These are phyloP conservation scores for Tachypleus tridentatus DNA, from an alignment of 1,140 invertebrate genomes.

Conservation along the genomic window DNA sequence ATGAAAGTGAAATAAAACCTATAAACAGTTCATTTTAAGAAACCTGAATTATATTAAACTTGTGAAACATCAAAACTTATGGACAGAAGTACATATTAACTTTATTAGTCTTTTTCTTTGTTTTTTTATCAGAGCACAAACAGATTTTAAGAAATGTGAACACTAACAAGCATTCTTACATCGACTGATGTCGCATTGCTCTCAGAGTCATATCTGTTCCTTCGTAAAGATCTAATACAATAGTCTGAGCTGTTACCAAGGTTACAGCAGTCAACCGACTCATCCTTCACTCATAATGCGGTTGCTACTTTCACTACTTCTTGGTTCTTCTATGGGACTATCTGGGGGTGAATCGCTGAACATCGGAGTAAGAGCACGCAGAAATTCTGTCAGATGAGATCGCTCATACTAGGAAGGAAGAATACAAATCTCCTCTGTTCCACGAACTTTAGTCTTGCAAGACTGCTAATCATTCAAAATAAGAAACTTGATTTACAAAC, in stretches of 20 bases:
- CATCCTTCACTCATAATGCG: slow-evolving; percentile 27
- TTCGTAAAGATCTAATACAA: too few species aligned
- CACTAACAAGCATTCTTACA: too few species aligned
- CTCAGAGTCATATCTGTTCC: too few species aligned
- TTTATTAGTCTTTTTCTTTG: background rate
- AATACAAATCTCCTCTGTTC: slow-evolving; percentile 35
- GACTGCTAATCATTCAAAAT: slow-evolving; percentile 15
- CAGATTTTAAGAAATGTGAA: too few species aligned
- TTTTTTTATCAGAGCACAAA: slow-evolving; percentile 2
- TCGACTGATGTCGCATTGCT: too few species aligned
- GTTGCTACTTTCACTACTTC: slow-evolving; percentile 10
- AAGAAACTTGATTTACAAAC: too few species aligned
- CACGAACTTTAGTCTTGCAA: slow-evolving; percentile 32
- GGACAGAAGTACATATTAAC: too few species aligned
- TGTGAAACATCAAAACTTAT: too few species aligned
- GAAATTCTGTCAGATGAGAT: slow-evolving; percentile 27
- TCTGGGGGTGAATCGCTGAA: background rate
- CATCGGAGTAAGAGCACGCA: slow-evolving; percentile 25
- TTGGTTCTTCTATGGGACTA: slow-evolving; percentile 10
- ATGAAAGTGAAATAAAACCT: too few species aligned
- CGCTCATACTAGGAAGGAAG: slow-evolving; percentile 31
- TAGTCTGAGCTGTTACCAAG: background rate
- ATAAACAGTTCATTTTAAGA: too few species aligned
- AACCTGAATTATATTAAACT: too few species aligned
- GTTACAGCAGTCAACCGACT: background rate